A percentile compares a stretch with the other conserved stretches of the same genome.
Conservation (phyloP, 2,797 vertebrate species). For the Sylvia borin region DNA sequence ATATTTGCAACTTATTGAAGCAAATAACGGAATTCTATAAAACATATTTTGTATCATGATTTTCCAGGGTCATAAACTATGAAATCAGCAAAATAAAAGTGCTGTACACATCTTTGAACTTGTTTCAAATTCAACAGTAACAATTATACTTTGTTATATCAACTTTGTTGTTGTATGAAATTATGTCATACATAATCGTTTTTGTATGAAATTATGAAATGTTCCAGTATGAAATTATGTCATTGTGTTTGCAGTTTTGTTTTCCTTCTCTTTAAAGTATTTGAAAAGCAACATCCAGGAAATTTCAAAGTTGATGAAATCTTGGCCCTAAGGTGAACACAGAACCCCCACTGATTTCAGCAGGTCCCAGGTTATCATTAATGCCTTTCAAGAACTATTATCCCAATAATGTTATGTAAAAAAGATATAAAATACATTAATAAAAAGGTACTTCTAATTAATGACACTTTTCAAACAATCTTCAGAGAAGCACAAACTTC, state of each 20-base stretch:
- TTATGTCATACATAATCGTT: background rate
- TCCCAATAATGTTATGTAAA: background rate
- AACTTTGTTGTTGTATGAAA: background rate
- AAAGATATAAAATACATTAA: background rate
- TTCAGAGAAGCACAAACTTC: background rate
- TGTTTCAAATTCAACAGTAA: background rate
- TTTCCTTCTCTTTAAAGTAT: background rate
- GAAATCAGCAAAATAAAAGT: background rate
- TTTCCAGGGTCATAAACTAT: background rate
- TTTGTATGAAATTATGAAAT: background rate
- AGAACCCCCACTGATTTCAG: background rate
- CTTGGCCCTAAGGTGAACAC: background rate
- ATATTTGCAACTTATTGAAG: background rate
- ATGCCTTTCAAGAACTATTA: background rate
- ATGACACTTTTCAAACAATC: background rate
- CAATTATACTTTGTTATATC: background rate
- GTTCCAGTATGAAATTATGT: background rate
- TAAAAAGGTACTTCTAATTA: background rate
- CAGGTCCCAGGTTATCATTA: background rate
- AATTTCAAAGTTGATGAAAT: background rate
- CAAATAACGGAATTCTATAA: background rate
- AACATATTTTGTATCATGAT: background rate
- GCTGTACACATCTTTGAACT: background rate
- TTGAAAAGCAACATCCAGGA: background rate
- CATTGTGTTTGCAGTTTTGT: background rate